A percentile compares a stretch with the other conserved stretches of the same genome.
Conservation (phyloP, 2,888 invertebrate species). For the Phyllotreta cruciferae region DNA sequence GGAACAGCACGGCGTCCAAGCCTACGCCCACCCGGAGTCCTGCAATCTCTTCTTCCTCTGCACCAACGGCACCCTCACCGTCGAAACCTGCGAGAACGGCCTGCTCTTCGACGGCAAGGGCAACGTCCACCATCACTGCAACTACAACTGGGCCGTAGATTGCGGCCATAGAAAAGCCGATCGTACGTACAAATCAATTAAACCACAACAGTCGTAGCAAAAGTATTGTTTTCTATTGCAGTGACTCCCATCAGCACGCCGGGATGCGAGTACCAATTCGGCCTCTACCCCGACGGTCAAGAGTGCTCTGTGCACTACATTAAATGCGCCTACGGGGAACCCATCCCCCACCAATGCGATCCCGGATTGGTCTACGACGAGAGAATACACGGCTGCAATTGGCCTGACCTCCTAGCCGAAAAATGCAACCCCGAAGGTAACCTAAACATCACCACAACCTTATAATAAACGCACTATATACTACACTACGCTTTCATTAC, state of each 20-base stretch:
- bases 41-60: slow-evolving; percentile 92
- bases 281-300: slow-evolving; percentile 81
- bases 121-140: slow-evolving; percentile 89
- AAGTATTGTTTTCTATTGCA: slow-evolving; percentile 54
- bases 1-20: slow-evolving; percentile 79
- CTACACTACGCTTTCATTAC: not conserved
- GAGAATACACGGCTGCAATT: slow-evolving; percentile 87
- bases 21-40: slow-evolving; percentile 85
- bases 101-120: slow-evolving; percentile 91
- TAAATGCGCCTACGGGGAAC: slow-evolving; percentile 85
- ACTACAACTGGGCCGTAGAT: slow-evolving; percentile 91
- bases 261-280: slow-evolving; percentile 88
- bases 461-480: not conserved
- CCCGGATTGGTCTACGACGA: slow-evolving; percentile 89
- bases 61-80: slow-evolving; percentile 87
- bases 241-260: slow-evolving; percentile 81
- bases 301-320: slow-evolving; percentile 86
- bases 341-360: slow-evolving; percentile 81
- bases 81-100: slow-evolving; percentile 92
- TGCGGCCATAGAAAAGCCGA: slow-evolving; percentile 84
- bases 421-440: slow-evolving; percentile 89
- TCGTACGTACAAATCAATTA: slow-evolving; percentile 65
- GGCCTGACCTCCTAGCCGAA: slow-evolving; percentile 89
- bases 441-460: not conserved
- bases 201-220: not conserved